Base-by-base conservation (phyloP, 2,888 invertebrate species). In the Acleris laterana region DNA sequence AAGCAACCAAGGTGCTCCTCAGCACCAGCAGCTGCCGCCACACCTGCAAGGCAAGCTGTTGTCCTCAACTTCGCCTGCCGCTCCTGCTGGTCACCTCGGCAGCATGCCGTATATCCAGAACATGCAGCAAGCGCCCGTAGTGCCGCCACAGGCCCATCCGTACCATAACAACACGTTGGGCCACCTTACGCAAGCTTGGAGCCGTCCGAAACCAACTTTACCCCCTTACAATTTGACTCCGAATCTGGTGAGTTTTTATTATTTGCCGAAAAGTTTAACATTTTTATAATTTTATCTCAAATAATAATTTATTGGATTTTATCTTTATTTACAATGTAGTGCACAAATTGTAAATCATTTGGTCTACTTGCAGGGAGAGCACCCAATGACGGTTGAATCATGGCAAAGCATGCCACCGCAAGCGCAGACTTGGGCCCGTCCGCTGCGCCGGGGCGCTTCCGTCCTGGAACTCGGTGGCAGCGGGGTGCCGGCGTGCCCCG, bases 401-500 rank as follows among this genome's bases (percentile, higher is more conserved):
- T 92, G 93, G 90, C 87, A 90, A 11, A 78, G 73, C 2, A 78
- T 78, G 58, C 64, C 71, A 20, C 70, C 69, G 6, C 63, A 72
- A 9, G 70, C 72, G 5, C 87, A 83, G 69, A 76, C 69, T 42
- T 91, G 92, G 92, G 79, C 79, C 19, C 84, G 90, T 0, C 88
- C 88, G 5, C 66, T 92, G 69, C 84, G 92, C 9, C 84, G 90
- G 44, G 92, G 93, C 9, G 87, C 89, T 1, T 92, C 92, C 0
- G 90, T 90, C 7, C 78, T 90, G 64, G 91, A 91, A 69, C 77
- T 92, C 9, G 83, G 89, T 9, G 87, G 89, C 9, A 87, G 84
- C 4, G 81, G 72, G n/a, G 70, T 73, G 0, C 68, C 65, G 1
- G 56, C 50, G 11, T 73, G 77, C 57, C 49, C 70, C 61, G 69